These are phyloP conservation scores for Percopsis omiscomaycus DNA, from an alignment of 2,797 vertebrate genomes.

Conservation along the genomic window DNA sequence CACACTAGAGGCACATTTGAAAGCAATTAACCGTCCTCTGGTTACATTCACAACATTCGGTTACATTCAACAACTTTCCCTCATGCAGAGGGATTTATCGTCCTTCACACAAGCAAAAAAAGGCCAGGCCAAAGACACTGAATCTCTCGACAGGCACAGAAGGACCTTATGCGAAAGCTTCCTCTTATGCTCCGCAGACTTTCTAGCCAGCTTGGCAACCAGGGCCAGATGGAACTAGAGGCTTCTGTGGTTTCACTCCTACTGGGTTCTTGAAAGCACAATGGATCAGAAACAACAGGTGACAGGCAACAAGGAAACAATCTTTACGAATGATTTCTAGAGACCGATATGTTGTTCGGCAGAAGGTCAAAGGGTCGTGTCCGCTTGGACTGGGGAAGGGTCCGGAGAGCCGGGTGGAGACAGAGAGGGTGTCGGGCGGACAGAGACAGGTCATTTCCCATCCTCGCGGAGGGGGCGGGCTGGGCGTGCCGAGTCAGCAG, in stretches of 20 bases:
- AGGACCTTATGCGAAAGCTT: slow-evolving; percentile 62
- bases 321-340: slow-evolving; percentile 9
- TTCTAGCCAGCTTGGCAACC: slow-evolving; percentile 39
- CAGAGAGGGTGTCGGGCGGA: slow-evolving; percentile 48
- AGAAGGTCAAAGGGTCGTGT: slow-evolving; percentile 42
- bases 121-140: slow-evolving; percentile 57
- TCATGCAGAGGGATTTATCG: slow-evolving; percentile 40
- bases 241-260: slow-evolving; percentile 32
- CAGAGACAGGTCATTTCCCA: slow-evolving; percentile 66
- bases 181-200: slow-evolving; percentile 39
- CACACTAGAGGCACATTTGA: slow-evolving; percentile 31
- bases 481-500: slow-evolving; percentile 24
- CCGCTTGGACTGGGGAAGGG: slow-evolving; percentile 25
- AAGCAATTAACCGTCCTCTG: slow-evolving; percentile 46
- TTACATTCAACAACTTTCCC: slow-evolving; percentile 61
- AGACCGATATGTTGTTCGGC: slow-evolving; percentile 10
- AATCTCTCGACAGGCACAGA: slow-evolving; percentile 56
- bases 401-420: slow-evolving; percentile 34
- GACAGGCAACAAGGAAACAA: slow-evolving; percentile 35
- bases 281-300: slow-evolving; percentile 68
- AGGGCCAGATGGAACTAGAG: slow-evolving; percentile 62
- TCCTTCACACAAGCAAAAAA: slow-evolving; percentile 34
- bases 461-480: slow-evolving; percentile 36
- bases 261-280: slow-evolving; percentile 56
- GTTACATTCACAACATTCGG: slow-evolving; percentile 25